These are phyloP conservation scores for Brachionus manjavacas DNA, from an alignment of 1,140 invertebrate genomes.

Conservation along the genomic window DNA sequence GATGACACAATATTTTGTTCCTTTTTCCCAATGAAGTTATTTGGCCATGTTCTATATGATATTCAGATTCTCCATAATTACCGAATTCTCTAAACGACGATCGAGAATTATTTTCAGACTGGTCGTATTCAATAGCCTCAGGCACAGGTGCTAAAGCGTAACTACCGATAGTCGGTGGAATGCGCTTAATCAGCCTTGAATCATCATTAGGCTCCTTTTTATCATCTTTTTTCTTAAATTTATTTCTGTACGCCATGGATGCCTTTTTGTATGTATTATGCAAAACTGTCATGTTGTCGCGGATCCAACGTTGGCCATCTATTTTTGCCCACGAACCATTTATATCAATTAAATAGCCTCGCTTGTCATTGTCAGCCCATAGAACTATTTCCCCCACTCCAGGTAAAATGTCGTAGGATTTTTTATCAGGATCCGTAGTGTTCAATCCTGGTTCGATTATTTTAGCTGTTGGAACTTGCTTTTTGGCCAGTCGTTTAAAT, in stretches of 20 bases:
- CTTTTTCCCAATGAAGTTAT: slow-evolving; percentile 9
- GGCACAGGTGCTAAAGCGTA: slow-evolving; percentile 22
- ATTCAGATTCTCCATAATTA: background rate
- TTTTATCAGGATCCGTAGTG: background rate
- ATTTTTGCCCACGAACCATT: slow-evolving; percentile 42
- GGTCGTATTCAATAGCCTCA: slow-evolving; percentile 22
- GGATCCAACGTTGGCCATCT: slow-evolving; percentile 35
- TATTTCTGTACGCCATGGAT: slow-evolving; percentile 37
- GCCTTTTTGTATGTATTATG: slow-evolving; percentile 41
- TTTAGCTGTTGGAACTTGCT: background rate
- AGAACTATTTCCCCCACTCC: slow-evolving; percentile 40
- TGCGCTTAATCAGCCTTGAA: background rate
- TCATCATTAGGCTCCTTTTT: background rate
- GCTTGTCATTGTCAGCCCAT: slow-evolving; percentile 31
- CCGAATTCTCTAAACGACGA: background rate
- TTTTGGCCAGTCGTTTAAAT: slow-evolving; percentile 29
- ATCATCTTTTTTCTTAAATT: slow-evolving; percentile 39
- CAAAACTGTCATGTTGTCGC: slow-evolving; percentile 34
- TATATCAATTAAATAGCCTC: slow-evolving; percentile 42
- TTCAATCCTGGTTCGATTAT: background rate
- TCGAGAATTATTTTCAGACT: background rate
- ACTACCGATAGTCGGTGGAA: slow-evolving; percentile 11
- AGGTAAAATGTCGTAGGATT: slow-evolving; percentile 38
- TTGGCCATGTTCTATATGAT: slow-evolving; percentile 26
- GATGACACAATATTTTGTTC: slow-evolving; percentile 14